Percentiles rank a stretch among this genome's conserved stretches.
Conservation (phyloP, 2,888 invertebrate genomes). For the Amorpha juglandis region DNA sequence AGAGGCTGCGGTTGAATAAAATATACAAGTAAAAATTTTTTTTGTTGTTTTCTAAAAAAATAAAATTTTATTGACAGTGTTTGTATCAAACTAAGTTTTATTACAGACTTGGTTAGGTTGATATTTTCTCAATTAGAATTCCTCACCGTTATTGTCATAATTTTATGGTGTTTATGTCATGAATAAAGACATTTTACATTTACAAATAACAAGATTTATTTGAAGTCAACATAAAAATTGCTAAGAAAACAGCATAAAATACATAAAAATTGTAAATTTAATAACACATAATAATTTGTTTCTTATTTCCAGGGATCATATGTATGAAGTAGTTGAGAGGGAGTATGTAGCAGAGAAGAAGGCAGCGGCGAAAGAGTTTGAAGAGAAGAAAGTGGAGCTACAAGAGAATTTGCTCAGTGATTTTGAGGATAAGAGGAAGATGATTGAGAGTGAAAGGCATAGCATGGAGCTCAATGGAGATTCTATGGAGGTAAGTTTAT, state of each 20-base stretch:
- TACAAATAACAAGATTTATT: too few relatives aligned
- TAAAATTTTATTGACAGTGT: too few relatives aligned
- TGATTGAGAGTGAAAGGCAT: slow-evolving; percentile 94
- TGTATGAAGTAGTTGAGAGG: slow-evolving; percentile 93
- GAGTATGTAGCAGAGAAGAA: slow-evolving; percentile 95
- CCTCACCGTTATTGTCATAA: too few relatives aligned
- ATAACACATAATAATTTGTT: too few relatives aligned
- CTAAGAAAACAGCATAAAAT: too few relatives aligned
- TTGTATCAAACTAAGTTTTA: too few relatives aligned
- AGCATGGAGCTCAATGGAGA: slow-evolving; percentile 96
- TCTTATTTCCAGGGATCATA: slow-evolving; percentile 85
- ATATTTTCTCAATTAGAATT: too few relatives aligned
- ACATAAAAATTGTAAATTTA: too few relatives aligned
- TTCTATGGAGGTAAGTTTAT: slow-evolving; percentile 87
- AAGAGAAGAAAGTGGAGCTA: slow-evolving; percentile 96
- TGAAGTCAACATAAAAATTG: too few relatives aligned
- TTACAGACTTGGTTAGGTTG: too few relatives aligned
- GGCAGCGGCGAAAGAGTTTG: slow-evolving; percentile 95
- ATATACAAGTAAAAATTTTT: slow-evolving; percentile 80
- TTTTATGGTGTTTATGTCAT: too few relatives aligned
- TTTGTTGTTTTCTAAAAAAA: neutral
- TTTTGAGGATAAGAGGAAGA: slow-evolving; percentile 95
- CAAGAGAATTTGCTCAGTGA: slow-evolving; percentile 95
- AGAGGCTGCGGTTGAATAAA: slow-evolving; percentile 90
- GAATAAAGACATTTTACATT: too few relatives aligned